Conservation (phyloP, 2,797 vertebrate species). For the Ctenopoma kingsleyae region DNA sequence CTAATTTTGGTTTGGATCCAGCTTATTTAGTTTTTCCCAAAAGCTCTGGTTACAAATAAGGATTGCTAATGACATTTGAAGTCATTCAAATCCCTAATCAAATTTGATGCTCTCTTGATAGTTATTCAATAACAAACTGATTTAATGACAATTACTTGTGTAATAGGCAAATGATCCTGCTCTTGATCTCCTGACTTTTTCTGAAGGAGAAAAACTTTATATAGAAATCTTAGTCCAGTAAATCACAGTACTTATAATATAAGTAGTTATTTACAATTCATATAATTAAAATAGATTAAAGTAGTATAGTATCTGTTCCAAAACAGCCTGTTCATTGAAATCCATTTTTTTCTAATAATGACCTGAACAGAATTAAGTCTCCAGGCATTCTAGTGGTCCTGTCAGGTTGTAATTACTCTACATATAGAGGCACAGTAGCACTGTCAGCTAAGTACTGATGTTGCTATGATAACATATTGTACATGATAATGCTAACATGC, state of each 20-base stretch:
- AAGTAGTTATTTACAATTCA: background rate
- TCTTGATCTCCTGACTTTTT: background rate
- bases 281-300: background rate
- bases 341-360: too few species aligned
- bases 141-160: conserved; percentile 9
- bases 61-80: conserved; percentile 30
- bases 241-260: background rate
- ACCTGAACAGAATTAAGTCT: too few species aligned
- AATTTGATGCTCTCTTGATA: conserved; percentile 28
- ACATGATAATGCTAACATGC: too few species aligned
- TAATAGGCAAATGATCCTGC: conserved; percentile 2
- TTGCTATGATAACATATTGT: background rate
- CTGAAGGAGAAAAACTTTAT: background rate
- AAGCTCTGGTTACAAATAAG: conserved; percentile 38
- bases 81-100: conserved; percentile 1
- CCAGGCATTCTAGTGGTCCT: background rate
- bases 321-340: too few species aligned
- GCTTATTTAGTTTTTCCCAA: conserved; percentile 34
- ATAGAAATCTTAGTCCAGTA: background rate
- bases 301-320: too few species aligned
- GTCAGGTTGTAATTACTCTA: background rate
- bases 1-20: conserved; percentile 36
- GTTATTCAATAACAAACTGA: conserved; percentile 20
- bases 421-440: background rate
- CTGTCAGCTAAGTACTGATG: background rate